Percentiles rank a stretch among this genome's conserved stretches.
These are phyloP conservation scores for Cuniculus paca DNA, from an alignment of 2,797 vertebrate genomes.

Conservation along the genomic window DNA sequence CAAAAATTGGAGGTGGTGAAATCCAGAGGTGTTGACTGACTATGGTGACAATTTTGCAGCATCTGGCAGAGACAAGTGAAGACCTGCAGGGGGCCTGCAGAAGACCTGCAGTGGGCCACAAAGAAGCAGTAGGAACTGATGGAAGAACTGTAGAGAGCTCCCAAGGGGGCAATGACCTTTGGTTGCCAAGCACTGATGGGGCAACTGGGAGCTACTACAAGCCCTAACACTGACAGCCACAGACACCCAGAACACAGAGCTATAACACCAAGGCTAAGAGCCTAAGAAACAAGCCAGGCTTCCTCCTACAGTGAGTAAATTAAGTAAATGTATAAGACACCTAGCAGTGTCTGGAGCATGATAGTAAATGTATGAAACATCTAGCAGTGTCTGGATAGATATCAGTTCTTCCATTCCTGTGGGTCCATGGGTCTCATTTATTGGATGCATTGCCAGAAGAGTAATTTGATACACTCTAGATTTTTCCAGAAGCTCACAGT, in stretches of 20 bases:
- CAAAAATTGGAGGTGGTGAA: background rate
- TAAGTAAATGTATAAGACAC: background rate
- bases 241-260: background rate
- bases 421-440: background rate
- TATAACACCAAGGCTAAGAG: background rate
- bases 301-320: background rate
- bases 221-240: background rate
- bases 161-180: background rate
- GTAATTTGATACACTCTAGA: slow-evolving; percentile 44
- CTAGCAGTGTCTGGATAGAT: background rate
- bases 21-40: background rate
- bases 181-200: background rate
- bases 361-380: background rate
- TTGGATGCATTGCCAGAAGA: slow-evolving; percentile 6
- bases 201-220: background rate
- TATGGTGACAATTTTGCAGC: background rate
- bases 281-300: background rate
- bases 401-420: background rate
- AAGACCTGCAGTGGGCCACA: background rate
- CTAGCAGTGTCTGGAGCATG: background rate
- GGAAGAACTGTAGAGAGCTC: background rate
- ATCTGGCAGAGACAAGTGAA: background rate
- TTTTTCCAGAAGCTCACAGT: slow-evolving; percentile 62
- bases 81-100: background rate
- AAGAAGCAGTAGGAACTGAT: background rate